Conservation (phyloP, 2,113 vertebrate genomes). For the Poeciliopsis prolifica region DNA sequence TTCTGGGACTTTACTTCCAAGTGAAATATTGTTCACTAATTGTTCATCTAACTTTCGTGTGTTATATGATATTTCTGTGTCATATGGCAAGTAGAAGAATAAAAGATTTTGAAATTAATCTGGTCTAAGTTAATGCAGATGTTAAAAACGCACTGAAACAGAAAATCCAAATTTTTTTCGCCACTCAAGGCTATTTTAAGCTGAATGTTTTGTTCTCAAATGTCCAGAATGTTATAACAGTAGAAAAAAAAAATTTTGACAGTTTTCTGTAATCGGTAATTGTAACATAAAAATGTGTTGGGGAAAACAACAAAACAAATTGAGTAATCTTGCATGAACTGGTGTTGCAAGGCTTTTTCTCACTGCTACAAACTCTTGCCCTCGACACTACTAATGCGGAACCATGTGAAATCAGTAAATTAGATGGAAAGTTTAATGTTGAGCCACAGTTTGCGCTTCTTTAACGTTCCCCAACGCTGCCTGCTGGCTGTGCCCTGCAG, state of each 20-base stretch:
- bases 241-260: no score
- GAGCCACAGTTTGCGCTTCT: not conserved
- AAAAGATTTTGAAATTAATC: no score
- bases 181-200: no score
- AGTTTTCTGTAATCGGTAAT: no score
- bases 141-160: no score
- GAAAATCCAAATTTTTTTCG: not conserved
- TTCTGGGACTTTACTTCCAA: not conserved
- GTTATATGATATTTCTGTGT: not conserved
- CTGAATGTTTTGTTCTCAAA: no score
- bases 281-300: no score
- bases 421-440: not conserved
- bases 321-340: not conserved
- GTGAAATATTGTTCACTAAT: not conserved
- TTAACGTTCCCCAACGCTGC: not conserved
- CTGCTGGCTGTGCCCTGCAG: not conserved
- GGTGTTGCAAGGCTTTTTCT: not conserved
- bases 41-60: not conserved
- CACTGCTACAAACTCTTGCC: no score
- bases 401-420: not conserved
- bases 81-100: no score
- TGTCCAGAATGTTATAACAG: no score
- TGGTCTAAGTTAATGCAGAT: no score
- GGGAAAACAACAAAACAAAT: not conserved
- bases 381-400: not conserved